Percentiles rank a stretch among this genome's conserved stretches.
These are phyloP conservation scores for Scaptomyza pallida DNA, from an alignment of 1,140 invertebrate genomes.

Conservation along the genomic window DNA sequence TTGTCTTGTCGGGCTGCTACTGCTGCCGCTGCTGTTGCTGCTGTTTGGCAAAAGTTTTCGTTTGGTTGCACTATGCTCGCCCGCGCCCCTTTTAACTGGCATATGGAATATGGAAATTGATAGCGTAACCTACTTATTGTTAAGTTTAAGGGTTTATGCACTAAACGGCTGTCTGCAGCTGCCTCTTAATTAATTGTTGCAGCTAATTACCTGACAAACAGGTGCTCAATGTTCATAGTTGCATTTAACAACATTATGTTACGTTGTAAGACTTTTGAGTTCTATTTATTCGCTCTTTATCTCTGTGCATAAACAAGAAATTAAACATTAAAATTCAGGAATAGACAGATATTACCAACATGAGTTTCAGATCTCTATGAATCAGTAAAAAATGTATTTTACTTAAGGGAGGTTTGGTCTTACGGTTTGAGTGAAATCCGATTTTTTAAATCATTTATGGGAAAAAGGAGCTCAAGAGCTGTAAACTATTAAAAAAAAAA, in stretches of 20 bases:
- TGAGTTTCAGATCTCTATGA: too few species aligned
- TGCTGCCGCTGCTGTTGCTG: slow-evolving; percentile 13
- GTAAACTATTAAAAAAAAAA: too few species aligned
- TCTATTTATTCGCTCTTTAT: neutral
- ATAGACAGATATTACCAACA: too few species aligned
- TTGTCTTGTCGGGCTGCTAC: slow-evolving; percentile 53
- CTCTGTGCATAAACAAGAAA: too few species aligned
- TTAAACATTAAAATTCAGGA: too few species aligned
- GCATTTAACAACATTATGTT: neutral
- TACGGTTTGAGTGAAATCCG: too few species aligned
- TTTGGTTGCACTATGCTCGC: slow-evolving; percentile 43
- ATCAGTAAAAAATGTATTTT: too few species aligned
- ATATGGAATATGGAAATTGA: slow-evolving; percentile 72
- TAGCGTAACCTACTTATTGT: slow-evolving; percentile 39
- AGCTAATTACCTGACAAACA: slow-evolving; percentile 44
- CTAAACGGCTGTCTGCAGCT: slow-evolving; percentile 53
- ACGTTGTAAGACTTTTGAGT: neutral
- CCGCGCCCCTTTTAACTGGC: slow-evolving; percentile 12
- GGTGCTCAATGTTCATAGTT: slow-evolving; percentile 9
- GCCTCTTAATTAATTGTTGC: slow-evolving; percentile 32
- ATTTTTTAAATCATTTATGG: too few species aligned
- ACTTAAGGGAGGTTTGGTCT: too few species aligned
- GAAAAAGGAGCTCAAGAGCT: too few species aligned
- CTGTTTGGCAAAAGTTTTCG: slow-evolving; percentile 44
- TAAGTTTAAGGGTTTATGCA: slow-evolving; percentile 38